phyloP scores from a whole-genome alignment of 2,113 vertebrate genomes.

The Collichthys lucidus region DNA sequence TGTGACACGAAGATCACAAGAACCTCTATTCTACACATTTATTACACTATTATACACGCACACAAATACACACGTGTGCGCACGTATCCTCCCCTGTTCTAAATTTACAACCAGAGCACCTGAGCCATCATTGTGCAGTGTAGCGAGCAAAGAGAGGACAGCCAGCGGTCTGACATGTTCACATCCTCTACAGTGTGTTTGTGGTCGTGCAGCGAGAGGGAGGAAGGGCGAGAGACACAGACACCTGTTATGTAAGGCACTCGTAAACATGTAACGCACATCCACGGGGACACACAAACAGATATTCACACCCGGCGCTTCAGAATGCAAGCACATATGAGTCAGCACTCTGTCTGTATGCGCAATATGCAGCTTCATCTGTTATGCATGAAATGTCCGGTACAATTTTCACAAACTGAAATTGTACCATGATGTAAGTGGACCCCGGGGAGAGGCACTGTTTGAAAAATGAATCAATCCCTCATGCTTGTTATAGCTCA shows the following conservation, averaged over 20 bases:
- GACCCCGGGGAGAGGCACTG: background rate
- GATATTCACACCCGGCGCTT: background rate
- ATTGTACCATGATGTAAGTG: background rate
- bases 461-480: background rate
- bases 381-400: constrained; percentile 1
- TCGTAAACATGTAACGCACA: background rate
- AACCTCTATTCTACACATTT: background rate
- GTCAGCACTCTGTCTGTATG: background rate
- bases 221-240: background rate
- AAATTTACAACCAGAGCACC: constrained; percentile 37
- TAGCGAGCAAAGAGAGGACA: background rate
- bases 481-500: background rate
- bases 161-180: background rate
- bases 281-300: background rate
- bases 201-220: background rate
- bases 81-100: constrained; percentile 19
- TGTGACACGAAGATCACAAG: constrained; percentile 6
- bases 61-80: background rate
- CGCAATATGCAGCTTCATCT: background rate
- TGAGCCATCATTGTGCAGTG: constrained; percentile 19
- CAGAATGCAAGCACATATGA: background rate
- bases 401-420: constrained; percentile 11
- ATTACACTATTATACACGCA: background rate
- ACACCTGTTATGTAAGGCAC: background rate
- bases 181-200: background rate